A percentile compares a stretch with the other conserved stretches of the same genome.
These are phyloP conservation scores for Harpalus rufipes DNA, from an alignment of 2,888 invertebrate genomes.

Conservation along the genomic window DNA sequence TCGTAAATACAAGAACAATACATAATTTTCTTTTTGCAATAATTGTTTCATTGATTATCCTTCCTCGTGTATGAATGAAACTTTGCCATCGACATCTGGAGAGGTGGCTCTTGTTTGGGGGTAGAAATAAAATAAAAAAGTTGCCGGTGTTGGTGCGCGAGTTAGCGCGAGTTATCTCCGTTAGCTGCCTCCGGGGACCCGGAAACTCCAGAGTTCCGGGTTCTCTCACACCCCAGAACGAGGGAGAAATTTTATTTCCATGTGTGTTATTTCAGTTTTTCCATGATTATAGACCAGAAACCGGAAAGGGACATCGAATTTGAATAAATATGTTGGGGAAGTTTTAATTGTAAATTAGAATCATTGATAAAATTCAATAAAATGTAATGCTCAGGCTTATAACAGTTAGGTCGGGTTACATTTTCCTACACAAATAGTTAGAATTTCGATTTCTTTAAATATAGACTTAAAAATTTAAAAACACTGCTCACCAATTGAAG, in stretches of 20 bases:
- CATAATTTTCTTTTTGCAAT: too few species aligned
- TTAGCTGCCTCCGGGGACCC: slow-evolving; percentile 53
- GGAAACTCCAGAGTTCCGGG: slow-evolving; percentile 10
- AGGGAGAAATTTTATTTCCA: not conserved
- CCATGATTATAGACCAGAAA: not conserved
- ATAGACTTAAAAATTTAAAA: too few species aligned
- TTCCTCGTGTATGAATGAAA: not conserved
- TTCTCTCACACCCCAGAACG: not conserved
- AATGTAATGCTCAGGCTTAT: too few species aligned
- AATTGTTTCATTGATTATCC: not conserved
- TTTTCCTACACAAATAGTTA: too few species aligned
- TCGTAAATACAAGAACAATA: too few species aligned
- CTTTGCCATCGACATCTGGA: not conserved
- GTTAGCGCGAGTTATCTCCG: slow-evolving; percentile 64
- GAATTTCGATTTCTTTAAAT: too few species aligned
- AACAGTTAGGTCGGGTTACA: too few species aligned
- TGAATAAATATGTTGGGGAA: too few species aligned
- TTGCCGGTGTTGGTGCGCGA: slow-evolving; percentile 53
- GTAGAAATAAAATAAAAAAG: slow-evolving; percentile 64
- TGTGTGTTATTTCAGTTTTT: not conserved
- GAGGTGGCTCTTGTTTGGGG: not conserved
- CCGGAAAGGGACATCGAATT: too few species aligned
- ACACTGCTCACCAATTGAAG: too few species aligned
- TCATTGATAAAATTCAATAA: too few species aligned
- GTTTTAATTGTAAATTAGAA: too few species aligned